These are phyloP conservation scores for Scaptomyza pallida DNA, from an alignment of 1,140 invertebrate genomes.

Conservation along the genomic window DNA sequence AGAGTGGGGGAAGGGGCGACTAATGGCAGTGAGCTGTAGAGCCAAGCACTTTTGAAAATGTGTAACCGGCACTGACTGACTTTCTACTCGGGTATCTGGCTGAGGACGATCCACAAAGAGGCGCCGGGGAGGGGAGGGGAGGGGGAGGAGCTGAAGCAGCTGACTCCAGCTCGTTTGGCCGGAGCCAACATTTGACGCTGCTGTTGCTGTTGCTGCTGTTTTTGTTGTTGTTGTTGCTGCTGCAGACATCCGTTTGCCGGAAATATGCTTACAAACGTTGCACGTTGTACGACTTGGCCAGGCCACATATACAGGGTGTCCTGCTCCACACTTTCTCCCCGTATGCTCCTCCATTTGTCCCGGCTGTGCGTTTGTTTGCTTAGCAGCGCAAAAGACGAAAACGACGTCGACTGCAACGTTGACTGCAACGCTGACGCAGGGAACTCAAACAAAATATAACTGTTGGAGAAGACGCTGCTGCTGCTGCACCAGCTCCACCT, in stretches of 20 bases:
- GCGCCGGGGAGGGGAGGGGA: background rate
- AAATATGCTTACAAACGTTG: conserved; percentile 77
- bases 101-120: conserved; percentile 39
- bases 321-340: background rate
- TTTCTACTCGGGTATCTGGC: conserved; percentile 61
- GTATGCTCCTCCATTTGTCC: conserved; percentile 4
- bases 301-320: conserved; percentile 50
- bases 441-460: conserved; percentile 82
- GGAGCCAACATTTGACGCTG: conserved; percentile 70
- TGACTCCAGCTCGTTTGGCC: conserved; percentile 64
- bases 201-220: conserved; percentile 36
- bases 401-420: conserved; percentile 53
- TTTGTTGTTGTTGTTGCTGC: conserved; percentile 41
- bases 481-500: conserved; percentile 26
- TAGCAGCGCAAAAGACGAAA: conserved; percentile 73
- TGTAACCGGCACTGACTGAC: conserved; percentile 81
- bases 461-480: conserved; percentile 72
- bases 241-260: conserved; percentile 73
- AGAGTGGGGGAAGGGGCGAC: conserved; percentile 14
- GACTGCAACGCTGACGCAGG: conserved; percentile 44
- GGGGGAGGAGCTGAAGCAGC: background rate
- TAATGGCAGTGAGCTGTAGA: conserved; percentile 66
- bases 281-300: conserved; percentile 39
- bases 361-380: conserved; percentile 62
- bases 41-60: conserved; percentile 78